Percentiles rank a stretch among this genome's conserved stretches.
These are phyloP conservation scores for Tupiocoris notatus DNA, from an alignment of 2,888 invertebrate species.

Conservation along the genomic window DNA sequence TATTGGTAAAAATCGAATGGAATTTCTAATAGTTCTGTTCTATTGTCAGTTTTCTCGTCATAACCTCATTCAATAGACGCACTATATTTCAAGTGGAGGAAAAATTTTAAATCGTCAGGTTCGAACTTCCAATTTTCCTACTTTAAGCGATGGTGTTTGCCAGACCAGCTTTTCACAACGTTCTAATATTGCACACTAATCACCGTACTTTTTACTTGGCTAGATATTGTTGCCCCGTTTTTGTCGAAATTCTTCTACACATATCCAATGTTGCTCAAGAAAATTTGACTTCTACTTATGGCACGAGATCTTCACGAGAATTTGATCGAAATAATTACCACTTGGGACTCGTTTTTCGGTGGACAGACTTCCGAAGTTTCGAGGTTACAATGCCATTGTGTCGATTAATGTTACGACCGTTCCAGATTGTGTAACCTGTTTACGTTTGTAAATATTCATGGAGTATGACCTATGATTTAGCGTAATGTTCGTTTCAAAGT, in stretches of 20 bases:
- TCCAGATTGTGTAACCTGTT: not conserved
- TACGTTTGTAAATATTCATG: not conserved
- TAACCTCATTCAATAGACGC: not conserved
- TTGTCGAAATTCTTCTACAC: slow-evolving; percentile 1
- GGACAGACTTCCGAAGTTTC: too few species aligned
- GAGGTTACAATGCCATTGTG: not conserved
- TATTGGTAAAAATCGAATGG: too few species aligned
- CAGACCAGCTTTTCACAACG: not conserved
- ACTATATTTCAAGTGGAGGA: not conserved
- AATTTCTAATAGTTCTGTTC: too few species aligned
- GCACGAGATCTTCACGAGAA: not conserved
- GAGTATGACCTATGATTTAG: not conserved
- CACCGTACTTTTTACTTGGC: not conserved
- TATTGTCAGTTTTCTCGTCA: too few species aligned
- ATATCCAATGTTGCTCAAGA: slow-evolving; percentile 17
- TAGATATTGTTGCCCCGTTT: not conserved
- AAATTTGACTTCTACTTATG: not conserved
- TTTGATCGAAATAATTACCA: not conserved
- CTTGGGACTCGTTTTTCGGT: too few species aligned
- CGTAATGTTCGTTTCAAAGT: slow-evolving; percentile 11
- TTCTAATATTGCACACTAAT: not conserved
- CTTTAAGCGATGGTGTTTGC: not conserved
- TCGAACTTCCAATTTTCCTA: not conserved
- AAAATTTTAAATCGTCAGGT: not conserved
- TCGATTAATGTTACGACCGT: not conserved